Conservation (phyloP, 2,797 vertebrate genomes). For the Rhinella marina region DNA sequence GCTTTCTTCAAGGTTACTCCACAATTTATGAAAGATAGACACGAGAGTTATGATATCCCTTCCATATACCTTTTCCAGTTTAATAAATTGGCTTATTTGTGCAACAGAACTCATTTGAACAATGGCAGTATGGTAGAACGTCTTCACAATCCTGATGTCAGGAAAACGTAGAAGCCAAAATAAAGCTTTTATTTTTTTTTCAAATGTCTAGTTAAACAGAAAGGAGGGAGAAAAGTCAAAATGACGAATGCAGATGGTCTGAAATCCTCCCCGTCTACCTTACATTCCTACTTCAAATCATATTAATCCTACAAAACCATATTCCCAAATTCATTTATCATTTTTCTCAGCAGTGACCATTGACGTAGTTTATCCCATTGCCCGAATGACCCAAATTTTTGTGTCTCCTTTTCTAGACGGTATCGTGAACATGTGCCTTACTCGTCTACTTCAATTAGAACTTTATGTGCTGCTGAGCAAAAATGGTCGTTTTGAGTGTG, state of each 20-base stretch:
- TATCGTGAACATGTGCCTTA: background rate
- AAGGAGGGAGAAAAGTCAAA: conserved; percentile 37
- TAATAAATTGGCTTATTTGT: conserved; percentile 69
- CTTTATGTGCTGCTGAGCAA: background rate
- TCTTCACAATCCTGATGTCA: conserved; percentile 64
- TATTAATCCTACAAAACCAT: conserved; percentile 22
- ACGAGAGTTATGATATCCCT: conserved; percentile 69
- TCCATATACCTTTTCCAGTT: conserved; percentile 31
- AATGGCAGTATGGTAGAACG: conserved; percentile 66
- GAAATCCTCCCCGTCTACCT: conserved; percentile 28
- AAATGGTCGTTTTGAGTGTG: too few relatives aligned
- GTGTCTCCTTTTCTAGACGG: background rate
- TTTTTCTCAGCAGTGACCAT: background rate
- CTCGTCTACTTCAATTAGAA: background rate
- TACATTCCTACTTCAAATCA: conserved; percentile 22
- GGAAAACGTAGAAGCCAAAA: conserved; percentile 66
- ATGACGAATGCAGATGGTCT: conserved; percentile 52
- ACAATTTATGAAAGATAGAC: conserved; percentile 55
- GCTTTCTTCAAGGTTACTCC: background rate
- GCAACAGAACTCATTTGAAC: conserved; percentile 55
- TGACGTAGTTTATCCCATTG: background rate
- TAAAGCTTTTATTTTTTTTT: conserved; percentile 60
- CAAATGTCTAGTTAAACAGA: conserved; percentile 56
- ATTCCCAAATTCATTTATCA: conserved; percentile 34
- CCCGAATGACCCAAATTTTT: background rate